Percentiles rank a stretch among this genome's conserved stretches.
Conservation (phyloP, 2,888 invertebrate genomes). For the Neoascia interrupta region DNA sequence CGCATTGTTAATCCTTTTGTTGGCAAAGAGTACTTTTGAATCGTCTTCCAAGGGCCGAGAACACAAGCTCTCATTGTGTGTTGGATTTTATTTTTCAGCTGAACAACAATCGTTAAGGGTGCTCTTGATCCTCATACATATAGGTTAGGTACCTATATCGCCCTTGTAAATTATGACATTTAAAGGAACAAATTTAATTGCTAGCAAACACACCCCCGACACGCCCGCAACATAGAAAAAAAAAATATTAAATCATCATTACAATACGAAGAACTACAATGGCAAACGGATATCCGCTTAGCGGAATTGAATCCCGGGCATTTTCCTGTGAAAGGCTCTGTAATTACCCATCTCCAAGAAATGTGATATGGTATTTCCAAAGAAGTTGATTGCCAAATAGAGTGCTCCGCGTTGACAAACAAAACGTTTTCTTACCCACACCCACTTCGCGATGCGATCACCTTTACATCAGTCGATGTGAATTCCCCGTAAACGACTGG, state of each 20-base stretch:
- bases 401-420: constrained; percentile 41
- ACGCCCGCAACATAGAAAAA: constrained; percentile 21
- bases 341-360: constrained; percentile 39
- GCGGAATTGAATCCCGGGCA: constrained; percentile 37
- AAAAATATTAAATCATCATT: constrained; percentile 19
- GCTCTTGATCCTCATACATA: background rate
- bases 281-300: constrained; percentile 59
- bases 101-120: constrained; percentile 24
- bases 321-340: background rate
- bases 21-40: constrained; percentile 6
- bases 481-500: constrained; percentile 36
- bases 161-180: constrained; percentile 21
- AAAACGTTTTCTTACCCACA: constrained; percentile 38
- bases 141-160: background rate
- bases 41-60: background rate
- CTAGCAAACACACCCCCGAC: constrained; percentile 13
- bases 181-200: constrained; percentile 4
- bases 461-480: constrained; percentile 16
- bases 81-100: constrained; percentile 1
- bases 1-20: constrained; percentile 55
- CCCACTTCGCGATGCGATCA: constrained; percentile 30
- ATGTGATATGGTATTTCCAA: constrained; percentile 48
- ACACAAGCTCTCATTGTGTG: constrained; percentile 2
- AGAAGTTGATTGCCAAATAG: constrained; percentile 46
- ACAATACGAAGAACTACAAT: background rate